Base-by-base conservation (phyloP, 2,113 vertebrate species). In the Indicator indicator region DNA sequence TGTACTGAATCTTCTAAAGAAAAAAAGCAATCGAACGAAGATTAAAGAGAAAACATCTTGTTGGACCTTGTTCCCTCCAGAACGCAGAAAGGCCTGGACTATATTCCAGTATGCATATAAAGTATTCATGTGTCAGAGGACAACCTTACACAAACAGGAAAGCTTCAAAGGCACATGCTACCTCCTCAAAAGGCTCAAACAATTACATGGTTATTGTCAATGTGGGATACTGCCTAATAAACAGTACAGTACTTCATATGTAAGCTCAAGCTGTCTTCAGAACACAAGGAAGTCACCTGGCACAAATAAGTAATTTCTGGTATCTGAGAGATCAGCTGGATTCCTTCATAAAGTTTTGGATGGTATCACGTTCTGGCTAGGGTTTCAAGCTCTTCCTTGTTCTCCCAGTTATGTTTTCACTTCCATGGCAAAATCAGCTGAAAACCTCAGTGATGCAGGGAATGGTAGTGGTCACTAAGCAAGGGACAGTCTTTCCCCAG, bases 191-290 rank as follows among this genome's bases (percentile, higher is more conserved):
- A 8, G 23, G 59, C 16, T 48, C 27, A 33, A n/a, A 58, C 19
- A 42, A 70, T 42, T 77, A 58, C 32, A 21, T 2, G 6, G 70
- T n/a, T 40, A 33, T 16, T 50, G 24, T 16, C 62, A 72, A 76
- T 2, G 26, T 0, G 0, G 11, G 32, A 21, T 44, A 23, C 20
- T 50, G 21, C 44, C 27, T 48, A 59, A 70, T 4, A 9, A 77
- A 23, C 16, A 60, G n/a, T 1, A 0, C 38, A n/a, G 17, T 9
- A 40, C 63, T 86, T 62, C 20, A 9, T 32, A 46, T 33, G 52
- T 68, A 67, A 83, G 30, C 38, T 69, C 3, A 3, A 63, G 28
- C 24, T 77, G 75, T 18, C 36, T 58, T 84, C 48, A 73, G n/a
- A 68, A 65, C 65, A 63, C 26, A 9, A 6, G 11, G 21, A 62